Base-by-base conservation (phyloP, 2,888 invertebrate genomes). In the Rhimphoctona megacephalus region DNA sequence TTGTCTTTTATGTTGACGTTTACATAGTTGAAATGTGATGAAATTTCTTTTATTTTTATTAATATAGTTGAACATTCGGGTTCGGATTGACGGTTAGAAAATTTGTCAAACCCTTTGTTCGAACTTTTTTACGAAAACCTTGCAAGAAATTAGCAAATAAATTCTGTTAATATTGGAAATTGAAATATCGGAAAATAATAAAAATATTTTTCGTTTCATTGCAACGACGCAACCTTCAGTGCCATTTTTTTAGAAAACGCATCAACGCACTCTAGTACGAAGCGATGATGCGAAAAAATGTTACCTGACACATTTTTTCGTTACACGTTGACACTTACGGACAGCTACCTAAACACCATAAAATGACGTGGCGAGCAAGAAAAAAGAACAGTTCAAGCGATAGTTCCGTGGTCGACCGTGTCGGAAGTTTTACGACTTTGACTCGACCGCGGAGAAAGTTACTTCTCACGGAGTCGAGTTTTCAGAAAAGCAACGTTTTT, bases 321-420 rank as follows among this genome's bases (percentile, higher is more conserved):
- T 81, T 83, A 86, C 86, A 67, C 84, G 81, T 81, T 83, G 81
- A 86, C 85, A 83, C 85, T 84, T 73, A 69, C 43, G 72, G 89
- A 90, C 89, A 85, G 87, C 89, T 90, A 91, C 91, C 92, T 92
- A 93, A 93, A 93, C 91, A 90, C 92, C 92, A 90, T 93, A 93
- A 94, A 93, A 92, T 87, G 85, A 87, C 87, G 84, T 49, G 81
- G 73, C 72, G 73, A 67, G n/a, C 3, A n/a, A 49, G 43, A 33
- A 52, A 70, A 74, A 70, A 85, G 25, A 79, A 70, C 17, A 78
- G 69, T 73, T 67, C 92, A 90, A 83, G 81, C 78, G 39, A 72
- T 77, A 73, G 69, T 81, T 82, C 88, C 89, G 88, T 88, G 88
- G 89, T 88, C 85, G 74, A 88, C 83, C 88, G 87, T 89, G 86